Conservation (phyloP, 2,888 invertebrate species). For the Horisme vitalbata region DNA sequence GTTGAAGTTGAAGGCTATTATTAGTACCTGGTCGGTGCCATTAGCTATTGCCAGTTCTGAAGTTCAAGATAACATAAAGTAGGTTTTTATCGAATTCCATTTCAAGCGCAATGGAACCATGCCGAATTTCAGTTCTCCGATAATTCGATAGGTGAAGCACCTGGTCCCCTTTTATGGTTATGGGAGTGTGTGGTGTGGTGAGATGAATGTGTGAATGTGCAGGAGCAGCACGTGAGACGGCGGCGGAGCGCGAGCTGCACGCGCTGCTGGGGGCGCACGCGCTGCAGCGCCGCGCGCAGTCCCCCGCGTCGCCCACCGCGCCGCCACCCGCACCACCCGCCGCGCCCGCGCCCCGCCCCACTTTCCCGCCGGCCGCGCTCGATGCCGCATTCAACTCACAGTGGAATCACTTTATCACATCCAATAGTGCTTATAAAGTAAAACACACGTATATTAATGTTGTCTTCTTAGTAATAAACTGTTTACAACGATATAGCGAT, state of each 20-base stretch:
- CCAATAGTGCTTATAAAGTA: constrained; percentile 36
- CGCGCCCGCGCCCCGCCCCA: constrained; percentile 20
- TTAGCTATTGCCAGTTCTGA: too few relatives aligned
- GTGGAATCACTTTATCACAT: constrained; percentile 56
- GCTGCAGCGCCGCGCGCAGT: constrained; percentile 42
- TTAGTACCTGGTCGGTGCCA: too few relatives aligned
- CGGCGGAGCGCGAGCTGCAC: constrained; percentile 61
- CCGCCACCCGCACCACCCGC: not conserved
- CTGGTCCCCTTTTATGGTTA: too few relatives aligned
- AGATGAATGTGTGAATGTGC: too few relatives aligned
- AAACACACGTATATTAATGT: constrained; percentile 39
- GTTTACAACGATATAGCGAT: constrained; percentile 55
- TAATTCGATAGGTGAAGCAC: too few relatives aligned
- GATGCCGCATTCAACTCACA: constrained; percentile 42
- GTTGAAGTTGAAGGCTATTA: too few relatives aligned
- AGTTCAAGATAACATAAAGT: too few relatives aligned
- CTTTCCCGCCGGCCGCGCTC: constrained; percentile 47
- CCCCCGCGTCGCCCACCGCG: constrained; percentile 7
- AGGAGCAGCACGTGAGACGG: constrained; percentile 3
- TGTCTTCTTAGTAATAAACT: constrained; percentile 59
- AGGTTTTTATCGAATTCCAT: too few relatives aligned
- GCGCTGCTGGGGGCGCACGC: constrained; percentile 49
- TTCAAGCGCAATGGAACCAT: too few relatives aligned
- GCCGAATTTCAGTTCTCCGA: too few relatives aligned
- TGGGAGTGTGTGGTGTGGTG: not conserved